Conservation (phyloP, 2,888 invertebrate genomes). For the Melikaiella ostensackeni region DNA sequence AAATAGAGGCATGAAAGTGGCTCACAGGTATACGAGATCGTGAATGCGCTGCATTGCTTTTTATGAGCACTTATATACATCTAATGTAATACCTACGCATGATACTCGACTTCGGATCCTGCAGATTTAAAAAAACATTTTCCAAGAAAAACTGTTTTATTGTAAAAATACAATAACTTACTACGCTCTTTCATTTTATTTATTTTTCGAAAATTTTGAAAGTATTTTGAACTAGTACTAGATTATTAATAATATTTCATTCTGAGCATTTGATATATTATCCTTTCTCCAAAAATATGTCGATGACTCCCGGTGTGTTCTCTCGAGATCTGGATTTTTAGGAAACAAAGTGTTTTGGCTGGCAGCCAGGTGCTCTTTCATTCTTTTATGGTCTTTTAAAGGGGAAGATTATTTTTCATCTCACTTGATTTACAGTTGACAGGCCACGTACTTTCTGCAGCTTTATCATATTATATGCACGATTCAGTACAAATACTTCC, state of each 20-base stretch:
- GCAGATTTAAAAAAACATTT: not conserved
- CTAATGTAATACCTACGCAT: slow-evolving; percentile 10
- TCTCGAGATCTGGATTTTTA: slow-evolving; percentile 18
- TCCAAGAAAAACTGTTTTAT: not conserved
- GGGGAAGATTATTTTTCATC: slow-evolving; percentile 32
- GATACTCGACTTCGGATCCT: not conserved
- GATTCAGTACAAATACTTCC: slow-evolving; percentile 33
- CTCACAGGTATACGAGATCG: slow-evolving; percentile 48
- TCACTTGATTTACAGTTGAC: slow-evolving; percentile 32
- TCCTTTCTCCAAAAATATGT: slow-evolving; percentile 11
- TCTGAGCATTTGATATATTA: not conserved
- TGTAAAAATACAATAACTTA: not conserved
- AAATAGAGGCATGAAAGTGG: slow-evolving; percentile 46
- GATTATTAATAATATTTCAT: not conserved
- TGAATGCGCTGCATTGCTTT: slow-evolving; percentile 48
- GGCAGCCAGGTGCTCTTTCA: slow-evolving; percentile 28
- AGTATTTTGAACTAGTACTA: not conserved
- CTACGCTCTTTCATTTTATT: not conserved
- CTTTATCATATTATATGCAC: slow-evolving; percentile 35
- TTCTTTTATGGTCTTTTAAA: slow-evolving; percentile 35
- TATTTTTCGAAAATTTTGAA: not conserved
- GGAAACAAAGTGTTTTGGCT: slow-evolving; percentile 30
- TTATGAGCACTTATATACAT: slow-evolving; percentile 49
- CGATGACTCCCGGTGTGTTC: slow-evolving; percentile 16
- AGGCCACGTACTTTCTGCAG: slow-evolving; percentile 30